These are phyloP conservation scores for Dolichopus griseipennis DNA, from an alignment of 2,888 invertebrate genomes.

Conservation along the genomic window DNA sequence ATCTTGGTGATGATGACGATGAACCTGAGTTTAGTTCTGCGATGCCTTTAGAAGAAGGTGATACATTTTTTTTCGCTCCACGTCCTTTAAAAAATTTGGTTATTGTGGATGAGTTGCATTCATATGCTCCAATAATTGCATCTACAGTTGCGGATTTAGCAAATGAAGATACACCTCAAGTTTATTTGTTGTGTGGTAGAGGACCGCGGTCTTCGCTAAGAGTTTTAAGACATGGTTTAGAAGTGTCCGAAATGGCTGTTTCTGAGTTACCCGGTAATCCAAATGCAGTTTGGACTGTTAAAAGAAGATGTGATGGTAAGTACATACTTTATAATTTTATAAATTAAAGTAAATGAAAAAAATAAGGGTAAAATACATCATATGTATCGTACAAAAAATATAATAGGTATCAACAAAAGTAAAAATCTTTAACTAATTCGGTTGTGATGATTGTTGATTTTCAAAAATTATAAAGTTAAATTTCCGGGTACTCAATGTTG, in stretches of 20 bases:
- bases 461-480: too few relatives aligned
- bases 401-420: too few relatives aligned
- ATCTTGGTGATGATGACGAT: slow-evolving; percentile 97
- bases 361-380: too few relatives aligned
- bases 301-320: slow-evolving; percentile 92
- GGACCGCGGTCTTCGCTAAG: slow-evolving; percentile 90
- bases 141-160: slow-evolving; percentile 88
- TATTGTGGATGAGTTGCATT: slow-evolving; percentile 93
- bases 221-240: slow-evolving; percentile 91
- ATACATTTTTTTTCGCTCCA: slow-evolving; percentile 98
- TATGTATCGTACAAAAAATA: too few relatives aligned
- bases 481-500: too few relatives aligned
- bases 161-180: slow-evolving; percentile 97
- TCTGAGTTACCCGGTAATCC: slow-evolving; percentile 99
- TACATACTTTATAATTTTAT: slow-evolving; percentile 25
- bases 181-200: slow-evolving; percentile 92
- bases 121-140: slow-evolving; percentile 80
- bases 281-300: slow-evolving; percentile 99
- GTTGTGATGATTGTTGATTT: too few relatives aligned
- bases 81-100: slow-evolving; percentile 88
- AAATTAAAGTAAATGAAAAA: too few relatives aligned
- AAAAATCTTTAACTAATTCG: too few relatives aligned
- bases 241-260: slow-evolving; percentile 99
- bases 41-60: slow-evolving; percentile 96
- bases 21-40: slow-evolving; percentile 98